Evolutionary conservation across 2,113 vertebrate genomes (phyloP).

Genomic region (Deroptyus accipitrinus): DNA sequence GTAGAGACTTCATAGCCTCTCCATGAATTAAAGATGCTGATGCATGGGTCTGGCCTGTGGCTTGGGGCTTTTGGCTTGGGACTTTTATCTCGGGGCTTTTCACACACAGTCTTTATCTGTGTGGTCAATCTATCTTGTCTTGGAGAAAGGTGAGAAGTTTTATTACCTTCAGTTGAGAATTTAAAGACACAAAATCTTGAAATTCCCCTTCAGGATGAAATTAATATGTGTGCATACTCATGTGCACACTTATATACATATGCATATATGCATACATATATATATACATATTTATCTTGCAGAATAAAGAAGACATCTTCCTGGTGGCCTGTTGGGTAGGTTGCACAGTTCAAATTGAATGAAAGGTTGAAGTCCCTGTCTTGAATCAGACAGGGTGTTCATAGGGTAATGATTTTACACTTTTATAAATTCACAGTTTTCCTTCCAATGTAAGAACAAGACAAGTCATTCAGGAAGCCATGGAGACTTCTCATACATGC

Average conservation of each 20-base stretch:
- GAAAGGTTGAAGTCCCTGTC: neutral
- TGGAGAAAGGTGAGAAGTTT: neutral
- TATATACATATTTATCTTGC: fast-evolving
- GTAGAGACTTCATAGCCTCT: neutral
- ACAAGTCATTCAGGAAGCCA: neutral
- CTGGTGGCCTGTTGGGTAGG: neutral
- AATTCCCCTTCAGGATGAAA: neutral
- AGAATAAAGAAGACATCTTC: neutral
- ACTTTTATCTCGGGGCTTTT: fast-evolving
- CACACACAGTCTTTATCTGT: fast-evolving
- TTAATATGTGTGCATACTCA: neutral
- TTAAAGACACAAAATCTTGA: neutral
- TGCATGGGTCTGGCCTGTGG: fast-evolving
- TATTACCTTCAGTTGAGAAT: neutral
- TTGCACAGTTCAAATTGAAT: neutral
- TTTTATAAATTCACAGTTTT: neutral
- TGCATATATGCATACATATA: fast-evolving
- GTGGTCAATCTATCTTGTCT: neutral
- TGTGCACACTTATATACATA: neutral
- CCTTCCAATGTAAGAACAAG: neutral
- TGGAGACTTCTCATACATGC: neutral
- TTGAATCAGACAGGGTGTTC: neutral
- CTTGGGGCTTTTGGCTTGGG: neutral
- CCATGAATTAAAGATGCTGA: neutral
- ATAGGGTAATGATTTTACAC: neutral